These are phyloP conservation scores for Papilio aristodemus DNA, from an alignment of 1,140 invertebrate genomes.

Conservation along the genomic window DNA sequence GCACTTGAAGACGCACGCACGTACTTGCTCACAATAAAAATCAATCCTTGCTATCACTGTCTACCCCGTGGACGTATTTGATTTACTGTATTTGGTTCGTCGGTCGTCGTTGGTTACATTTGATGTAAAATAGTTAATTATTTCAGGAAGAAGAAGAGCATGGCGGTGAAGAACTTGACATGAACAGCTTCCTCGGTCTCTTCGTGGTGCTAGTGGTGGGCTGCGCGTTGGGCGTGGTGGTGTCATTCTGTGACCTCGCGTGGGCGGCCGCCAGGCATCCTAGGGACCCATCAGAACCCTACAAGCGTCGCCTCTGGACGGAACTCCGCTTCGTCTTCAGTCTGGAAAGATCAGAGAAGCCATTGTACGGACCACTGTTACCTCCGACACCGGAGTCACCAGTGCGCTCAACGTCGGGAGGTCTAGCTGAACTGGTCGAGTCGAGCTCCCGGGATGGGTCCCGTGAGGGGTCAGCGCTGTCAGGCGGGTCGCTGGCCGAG, in stretches of 20 bases:
- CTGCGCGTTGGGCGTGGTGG: slow-evolving; percentile 69
- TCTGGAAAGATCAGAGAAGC: slow-evolving; percentile 64
- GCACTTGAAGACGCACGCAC: no score
- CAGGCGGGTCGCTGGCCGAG: slow-evolving; percentile 38
- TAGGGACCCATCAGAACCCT: slow-evolving; percentile 43
- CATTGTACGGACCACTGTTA: slow-evolving; percentile 52
- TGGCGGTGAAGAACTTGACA: slow-evolving; percentile 82
- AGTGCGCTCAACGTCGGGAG: slow-evolving; percentile 6
- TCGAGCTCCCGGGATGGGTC: slow-evolving; percentile 6
- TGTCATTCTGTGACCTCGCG: slow-evolving; percentile 68
- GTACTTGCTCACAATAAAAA: no score
- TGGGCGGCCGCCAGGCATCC: slow-evolving; percentile 50
- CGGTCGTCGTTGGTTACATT: no score
- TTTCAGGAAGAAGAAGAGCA: slow-evolving; percentile 50
- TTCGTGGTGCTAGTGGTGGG: slow-evolving; percentile 92
- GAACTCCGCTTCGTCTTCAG: slow-evolving; percentile 70
- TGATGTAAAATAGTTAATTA: no score
- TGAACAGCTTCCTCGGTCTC: slow-evolving; percentile 94
- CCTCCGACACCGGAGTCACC: slow-evolving; percentile 29
- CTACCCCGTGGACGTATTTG: no score
- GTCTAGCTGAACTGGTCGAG: slow-evolving; percentile 17
- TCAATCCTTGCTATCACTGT: no score
- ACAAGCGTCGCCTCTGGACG: slow-evolving; percentile 46
- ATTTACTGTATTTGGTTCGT: no score
- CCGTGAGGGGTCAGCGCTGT: slow-evolving; percentile 29